Percentiles rank a stretch among this genome's conserved stretches.
Conservation (phyloP, 2,888 invertebrate genomes). For the Nephrotoma flavescens region DNA sequence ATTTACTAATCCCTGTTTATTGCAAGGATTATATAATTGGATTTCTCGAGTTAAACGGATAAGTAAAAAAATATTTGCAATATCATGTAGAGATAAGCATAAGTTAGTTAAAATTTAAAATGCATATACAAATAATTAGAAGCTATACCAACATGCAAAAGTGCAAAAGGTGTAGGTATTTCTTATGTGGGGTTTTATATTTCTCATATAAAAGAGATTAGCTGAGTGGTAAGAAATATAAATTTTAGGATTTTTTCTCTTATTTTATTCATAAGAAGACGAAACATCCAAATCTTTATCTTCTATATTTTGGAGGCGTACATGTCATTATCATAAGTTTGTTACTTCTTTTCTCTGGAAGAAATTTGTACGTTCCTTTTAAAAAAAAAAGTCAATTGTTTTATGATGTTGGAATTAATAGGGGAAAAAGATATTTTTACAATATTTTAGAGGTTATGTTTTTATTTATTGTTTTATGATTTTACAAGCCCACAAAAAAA, state of each 20-base stretch:
- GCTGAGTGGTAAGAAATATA: neutral
- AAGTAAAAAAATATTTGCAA: neutral
- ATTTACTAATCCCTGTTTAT: neutral
- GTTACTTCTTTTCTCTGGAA: neutral
- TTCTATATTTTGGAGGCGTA: neutral
- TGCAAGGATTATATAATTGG: neutral
- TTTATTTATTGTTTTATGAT: slow-evolving; percentile 4
- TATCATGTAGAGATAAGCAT: neutral
- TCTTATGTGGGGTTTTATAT: neutral
- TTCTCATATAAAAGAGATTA: neutral
- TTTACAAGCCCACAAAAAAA: slow-evolving; percentile 4
- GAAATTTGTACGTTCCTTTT: neutral
- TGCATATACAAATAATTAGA: neutral
- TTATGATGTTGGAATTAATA: neutral
- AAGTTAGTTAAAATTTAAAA: neutral
- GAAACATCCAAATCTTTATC: neutral
- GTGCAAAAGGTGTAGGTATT: neutral
- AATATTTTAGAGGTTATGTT: neutral
- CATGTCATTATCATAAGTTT: neutral
- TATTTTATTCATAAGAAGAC: neutral
- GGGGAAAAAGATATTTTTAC: neutral
- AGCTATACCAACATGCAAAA: neutral
- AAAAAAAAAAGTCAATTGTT: slow-evolving; percentile 1
- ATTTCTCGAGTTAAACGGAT: neutral
- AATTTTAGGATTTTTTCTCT: neutral